Evolutionary conservation across 2,888 invertebrate species (phyloP), one percentile per base, ranked within the genome.

Genomic region (Drosophila cognata): DNA sequence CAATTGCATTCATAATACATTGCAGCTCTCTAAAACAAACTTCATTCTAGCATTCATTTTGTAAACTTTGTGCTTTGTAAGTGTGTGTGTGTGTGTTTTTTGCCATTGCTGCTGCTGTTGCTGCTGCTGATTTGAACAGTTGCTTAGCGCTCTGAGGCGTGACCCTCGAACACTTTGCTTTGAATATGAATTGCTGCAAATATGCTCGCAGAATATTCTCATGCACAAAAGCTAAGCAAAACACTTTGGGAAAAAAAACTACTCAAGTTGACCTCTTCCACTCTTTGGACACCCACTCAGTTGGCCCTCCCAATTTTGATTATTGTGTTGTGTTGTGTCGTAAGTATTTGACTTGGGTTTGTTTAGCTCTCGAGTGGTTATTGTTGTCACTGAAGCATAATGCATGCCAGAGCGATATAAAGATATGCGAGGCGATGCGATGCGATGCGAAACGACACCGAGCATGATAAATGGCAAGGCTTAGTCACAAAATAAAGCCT

Each of bases 321-420:
- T 77, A 63, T 60, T 74, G 52, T 59, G 16, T 46, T 46, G 36
- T 59, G 16, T 46, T 46, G 36, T 38, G 48, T 56, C 57, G 21
- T 60, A 51, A 64, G 74, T 78, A 62, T 81, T 81, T 81, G 80
- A 57, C 69, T 68, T 66, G 66, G 70, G 57, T 71, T 77, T 81
- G 69, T 72, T 71, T 77, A 71, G 62, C 72, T 65, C 72, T 84
- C 72, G 55, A 85, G 85, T 89, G 89, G 79, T 82, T 87, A 87
- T 89, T 89, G 85, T 85, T 85, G 89, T 89, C 89, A 75, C 73
- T 62, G 65, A 69, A 67, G 71, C 84, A 80, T 83, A 77, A 81
- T 81, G 81, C 84, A 74, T 67, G 57, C 46, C 61, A 65, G 31
- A 50, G 62, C 41, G 71, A 71, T 59, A 66, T 62, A 73, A 65